These are phyloP conservation scores for Elysia crispata DNA, from an alignment of 2,888 invertebrate genomes.

Conservation along the genomic window DNA sequence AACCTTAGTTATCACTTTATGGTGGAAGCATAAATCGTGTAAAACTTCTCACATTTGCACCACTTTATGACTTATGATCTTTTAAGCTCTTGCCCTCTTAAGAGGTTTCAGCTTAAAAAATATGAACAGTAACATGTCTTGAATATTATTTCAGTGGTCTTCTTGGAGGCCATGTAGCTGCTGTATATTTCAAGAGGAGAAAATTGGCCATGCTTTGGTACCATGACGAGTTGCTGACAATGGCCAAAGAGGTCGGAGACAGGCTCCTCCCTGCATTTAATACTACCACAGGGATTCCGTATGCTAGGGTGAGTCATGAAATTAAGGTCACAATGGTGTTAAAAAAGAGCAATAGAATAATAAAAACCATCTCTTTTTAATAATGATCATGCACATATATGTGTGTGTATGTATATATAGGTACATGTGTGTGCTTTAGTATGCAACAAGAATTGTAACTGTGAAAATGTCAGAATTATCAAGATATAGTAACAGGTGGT, in stretches of 20 bases:
- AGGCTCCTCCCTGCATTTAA: slow-evolving; percentile 98
- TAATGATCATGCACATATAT: not conserved
- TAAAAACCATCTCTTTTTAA: not conserved
- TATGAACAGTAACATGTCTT: too few species aligned
- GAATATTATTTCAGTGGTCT: slow-evolving; percentile 84
- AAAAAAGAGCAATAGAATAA: not conserved
- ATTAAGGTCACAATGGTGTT: not conserved
- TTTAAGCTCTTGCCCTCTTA: too few species aligned
- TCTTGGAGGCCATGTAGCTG: slow-evolving; percentile 93
- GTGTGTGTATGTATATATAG: too few species aligned
- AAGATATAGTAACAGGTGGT: too few species aligned
- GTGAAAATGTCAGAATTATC: too few species aligned
- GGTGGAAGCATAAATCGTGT: too few species aligned
- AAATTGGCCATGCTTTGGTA: slow-evolving; percentile 78
- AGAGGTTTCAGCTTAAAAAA: too few species aligned
- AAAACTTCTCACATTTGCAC: too few species aligned
- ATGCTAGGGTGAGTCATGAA: slow-evolving; percentile 89
- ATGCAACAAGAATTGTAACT: too few species aligned
- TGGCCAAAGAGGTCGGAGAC: slow-evolving; percentile 95
- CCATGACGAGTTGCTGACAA: slow-evolving; percentile 88
- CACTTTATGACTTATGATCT: too few species aligned
- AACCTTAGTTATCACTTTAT: too few species aligned
- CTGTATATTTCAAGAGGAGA: slow-evolving; percentile 87
- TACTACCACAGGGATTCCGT: slow-evolving; percentile 97
- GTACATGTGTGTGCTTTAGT: too few species aligned